Percentiles rank a stretch among this genome's conserved stretches.
phyloP scores from a whole-genome alignment of 2,113 vertebrate genomes.

The Lamprotornis superbus region DNA sequence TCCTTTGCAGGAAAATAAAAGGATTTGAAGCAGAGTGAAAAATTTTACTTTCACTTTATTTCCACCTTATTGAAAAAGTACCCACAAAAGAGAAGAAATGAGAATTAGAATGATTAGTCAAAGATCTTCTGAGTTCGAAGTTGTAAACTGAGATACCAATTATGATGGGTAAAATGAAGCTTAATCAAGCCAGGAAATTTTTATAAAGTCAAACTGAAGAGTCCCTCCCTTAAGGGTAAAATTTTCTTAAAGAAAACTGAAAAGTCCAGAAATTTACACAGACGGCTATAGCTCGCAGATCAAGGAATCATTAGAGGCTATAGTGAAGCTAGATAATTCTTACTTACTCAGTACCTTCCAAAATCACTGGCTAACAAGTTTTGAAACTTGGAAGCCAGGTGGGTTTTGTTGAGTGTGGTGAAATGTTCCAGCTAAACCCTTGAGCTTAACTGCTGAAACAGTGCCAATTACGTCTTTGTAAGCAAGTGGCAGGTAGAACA shows the following conservation, averaged over 20 bases:
- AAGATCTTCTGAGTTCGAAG: not conserved
- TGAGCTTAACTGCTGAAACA: not conserved
- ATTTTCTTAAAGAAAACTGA: not conserved
- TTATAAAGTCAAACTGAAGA: not conserved
- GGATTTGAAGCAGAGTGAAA: not conserved
- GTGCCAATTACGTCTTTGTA: not conserved
- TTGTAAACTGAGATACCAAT: not conserved
- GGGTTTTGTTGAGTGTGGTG: not conserved
- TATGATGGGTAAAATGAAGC: not conserved
- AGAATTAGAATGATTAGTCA: not conserved
- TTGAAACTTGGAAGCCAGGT: not conserved
- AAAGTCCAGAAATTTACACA: not conserved
- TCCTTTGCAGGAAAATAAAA: not conserved
- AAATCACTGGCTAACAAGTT: constrained; percentile 7
- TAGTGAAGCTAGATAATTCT: not conserved
- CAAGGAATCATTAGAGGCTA: not conserved
- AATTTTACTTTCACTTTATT: not conserved
- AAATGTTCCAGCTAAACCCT: constrained; percentile 28
- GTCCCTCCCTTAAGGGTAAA: not conserved
- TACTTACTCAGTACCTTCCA: not conserved
- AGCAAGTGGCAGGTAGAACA: not conserved
- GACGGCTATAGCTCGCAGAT: not conserved
- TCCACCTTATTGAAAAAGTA: not conserved
- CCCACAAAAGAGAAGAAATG: not conserved
- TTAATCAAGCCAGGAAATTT: not conserved